Conservation (phyloP, 2,797 vertebrate species). For the Chromis chromis region DNA sequence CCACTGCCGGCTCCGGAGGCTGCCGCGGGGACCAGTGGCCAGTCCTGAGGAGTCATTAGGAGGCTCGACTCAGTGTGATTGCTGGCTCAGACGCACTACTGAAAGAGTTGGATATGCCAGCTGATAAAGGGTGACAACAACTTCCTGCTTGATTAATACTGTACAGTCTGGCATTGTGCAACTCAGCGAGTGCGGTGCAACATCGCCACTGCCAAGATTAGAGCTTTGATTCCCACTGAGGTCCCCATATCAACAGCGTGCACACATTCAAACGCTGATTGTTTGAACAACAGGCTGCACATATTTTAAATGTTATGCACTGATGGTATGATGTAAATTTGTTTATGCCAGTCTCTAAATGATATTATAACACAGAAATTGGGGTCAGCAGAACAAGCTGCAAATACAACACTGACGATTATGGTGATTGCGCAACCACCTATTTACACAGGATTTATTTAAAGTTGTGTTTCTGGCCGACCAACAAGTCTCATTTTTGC, state of each 20-base stretch:
- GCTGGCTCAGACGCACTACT: slow-evolving; percentile 60
- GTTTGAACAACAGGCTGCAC: neutral
- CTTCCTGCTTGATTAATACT: slow-evolving; percentile 70
- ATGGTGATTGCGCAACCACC: too few species aligned
- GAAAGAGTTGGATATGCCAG: slow-evolving; percentile 59
- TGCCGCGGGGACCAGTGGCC: slow-evolving; percentile 51
- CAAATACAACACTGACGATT: neutral
- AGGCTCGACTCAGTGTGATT: slow-evolving; percentile 69
- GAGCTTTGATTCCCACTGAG: slow-evolving; percentile 32
- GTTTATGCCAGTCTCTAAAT: neutral
- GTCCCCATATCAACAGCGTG: neutral
- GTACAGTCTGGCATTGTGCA: slow-evolving; percentile 48
- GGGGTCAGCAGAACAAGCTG: neutral
- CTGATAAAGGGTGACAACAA: slow-evolving; percentile 64
- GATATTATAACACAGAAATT: neutral
- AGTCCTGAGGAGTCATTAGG: slow-evolving; percentile 65
- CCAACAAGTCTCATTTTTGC: neutral
- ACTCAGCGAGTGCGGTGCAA: slow-evolving; percentile 38
- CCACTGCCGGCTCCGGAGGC: slow-evolving; percentile 53
- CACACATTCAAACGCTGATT: neutral
- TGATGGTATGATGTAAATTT: neutral
- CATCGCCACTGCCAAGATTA: slow-evolving; percentile 29
- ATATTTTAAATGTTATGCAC: neutral
- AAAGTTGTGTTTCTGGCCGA: neutral
- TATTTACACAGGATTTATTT: neutral